phyloP scores from a whole-genome alignment of 2,113 vertebrate genomes.

The Panurus biarmicus region DNA sequence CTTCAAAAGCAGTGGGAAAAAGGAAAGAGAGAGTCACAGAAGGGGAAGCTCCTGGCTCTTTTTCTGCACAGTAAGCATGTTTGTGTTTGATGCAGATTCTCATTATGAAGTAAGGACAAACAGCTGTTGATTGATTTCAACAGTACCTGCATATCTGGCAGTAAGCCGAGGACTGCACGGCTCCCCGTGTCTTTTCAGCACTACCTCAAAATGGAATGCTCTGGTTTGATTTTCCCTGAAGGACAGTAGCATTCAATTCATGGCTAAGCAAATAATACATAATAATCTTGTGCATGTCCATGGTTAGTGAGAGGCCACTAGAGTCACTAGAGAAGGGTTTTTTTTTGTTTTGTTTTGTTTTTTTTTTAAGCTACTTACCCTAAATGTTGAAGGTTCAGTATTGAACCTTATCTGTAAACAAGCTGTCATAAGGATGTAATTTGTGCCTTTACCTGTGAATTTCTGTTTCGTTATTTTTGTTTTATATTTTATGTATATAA shows the following conservation, averaged over 20 bases:
- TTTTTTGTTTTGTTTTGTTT: neutral
- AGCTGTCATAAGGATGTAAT: neutral
- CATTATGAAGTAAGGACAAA: neutral
- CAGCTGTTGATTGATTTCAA: neutral
- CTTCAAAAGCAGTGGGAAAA: neutral
- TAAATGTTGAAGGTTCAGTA: neutral
- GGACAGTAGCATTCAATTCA: neutral
- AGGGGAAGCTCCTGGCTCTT: neutral
- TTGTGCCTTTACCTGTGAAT: neutral
- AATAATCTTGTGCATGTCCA: neutral
- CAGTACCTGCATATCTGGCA: neutral
- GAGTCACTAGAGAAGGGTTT: neutral
- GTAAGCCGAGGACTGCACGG: rapidly evolving
- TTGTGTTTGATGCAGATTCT: neutral
- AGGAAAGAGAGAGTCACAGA: neutral
- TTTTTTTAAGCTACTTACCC: neutral
- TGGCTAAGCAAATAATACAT: neutral
- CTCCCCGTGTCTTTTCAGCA: neutral
- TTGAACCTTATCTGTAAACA: neutral
- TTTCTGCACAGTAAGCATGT: neutral
- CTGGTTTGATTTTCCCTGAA: neutral
- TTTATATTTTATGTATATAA: neutral
- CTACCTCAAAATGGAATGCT: neutral
- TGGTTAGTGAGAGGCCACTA: neutral
- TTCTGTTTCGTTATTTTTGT: neutral